phyloP scores from a whole-genome alignment of 2,888 invertebrate species.

The Drosophila limbata region DNA sequence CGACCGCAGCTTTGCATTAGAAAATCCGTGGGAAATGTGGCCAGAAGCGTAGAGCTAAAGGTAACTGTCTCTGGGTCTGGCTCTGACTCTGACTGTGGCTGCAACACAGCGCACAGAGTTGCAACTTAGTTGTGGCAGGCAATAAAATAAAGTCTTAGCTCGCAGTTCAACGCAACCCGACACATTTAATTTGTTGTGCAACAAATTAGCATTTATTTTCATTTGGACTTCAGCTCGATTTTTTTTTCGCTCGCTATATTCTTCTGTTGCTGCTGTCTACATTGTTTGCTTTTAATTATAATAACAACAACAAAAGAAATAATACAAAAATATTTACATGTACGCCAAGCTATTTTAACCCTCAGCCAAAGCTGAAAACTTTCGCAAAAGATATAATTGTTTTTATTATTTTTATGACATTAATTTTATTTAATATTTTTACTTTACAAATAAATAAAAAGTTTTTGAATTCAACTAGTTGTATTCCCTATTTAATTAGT shows the following conservation, averaged over 20 bases:
- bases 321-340: slow-evolving; percentile 17
- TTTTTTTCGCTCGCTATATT: neutral
- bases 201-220: slow-evolving; percentile 84
- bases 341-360: slow-evolving; percentile 19
- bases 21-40: slow-evolving; percentile 33
- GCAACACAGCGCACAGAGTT: slow-evolving; percentile 39
- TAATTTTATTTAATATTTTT: no score
- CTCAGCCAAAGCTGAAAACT: neutral
- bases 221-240: slow-evolving; percentile 63
- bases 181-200: slow-evolving; percentile 84
- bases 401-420: neutral
- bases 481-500: neutral
- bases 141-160: slow-evolving; percentile 78
- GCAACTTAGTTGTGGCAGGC: slow-evolving; percentile 74
- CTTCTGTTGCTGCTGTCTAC: slow-evolving; percentile 30
- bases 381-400: neutral
- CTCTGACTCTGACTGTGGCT: slow-evolving; percentile 4
- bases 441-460: no score
- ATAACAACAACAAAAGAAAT: neutral
- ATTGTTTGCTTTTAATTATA: slow-evolving; percentile 69
- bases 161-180: slow-evolving; percentile 51
- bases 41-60: slow-evolving; percentile 10
- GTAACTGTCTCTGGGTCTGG: slow-evolving; percentile 3
- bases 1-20: slow-evolving; percentile 62
- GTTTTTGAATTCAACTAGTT: neutral